Base-by-base conservation (phyloP, 1,140 invertebrate species). In the Wasmannia auropunctata region DNA sequence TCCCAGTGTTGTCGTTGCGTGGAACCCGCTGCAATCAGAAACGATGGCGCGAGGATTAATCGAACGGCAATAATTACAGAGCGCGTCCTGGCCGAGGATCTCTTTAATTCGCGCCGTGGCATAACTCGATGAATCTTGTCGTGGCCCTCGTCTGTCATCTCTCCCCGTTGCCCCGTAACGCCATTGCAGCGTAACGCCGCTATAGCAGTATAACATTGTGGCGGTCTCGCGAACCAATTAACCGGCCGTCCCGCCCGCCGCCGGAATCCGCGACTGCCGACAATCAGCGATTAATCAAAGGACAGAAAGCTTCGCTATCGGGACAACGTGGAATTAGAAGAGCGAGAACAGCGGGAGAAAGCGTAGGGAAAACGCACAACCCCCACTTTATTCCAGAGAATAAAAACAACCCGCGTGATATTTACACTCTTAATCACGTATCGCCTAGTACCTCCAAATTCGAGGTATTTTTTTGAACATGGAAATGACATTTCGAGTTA, bases 61-160 rank as follows among this genome's bases (percentile, higher is more conserved):
- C 86, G 79, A 83, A 84, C 22, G 87, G 72, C 79, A 88, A 88
- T 88, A 88, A 88, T 87, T 74, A 79, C 70, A 72, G 77, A 54
- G 86, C 86, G 86, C 86, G 69, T 87, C 49, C 40, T 31, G n/a
- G 11, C 56, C 51, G 28, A 34, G 40, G 37, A 83, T 83, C 67
- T 83, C 87, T 70, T 87, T 63, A 56, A 88, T 87, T 84, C 77
- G 34, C 86, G 56, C 25, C 25, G 43, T 40, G 22, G 49, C 60
- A 69, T 86, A 60, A 74, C 86, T 72, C 69, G 67, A 87, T 87
- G 86, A 87, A 87, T 87, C 69, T 70, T 86, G 62, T 80, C 76
- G 81, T 72, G 43, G 37, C 49, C 62, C 60, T 87, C 54, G 69
- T 88, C 86, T 84, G 87, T 88, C 87, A 87, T 88, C 62, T 88